These are phyloP conservation scores for Ophion ventricosus DNA, from an alignment of 2,888 invertebrate genomes.

Conservation along the genomic window DNA sequence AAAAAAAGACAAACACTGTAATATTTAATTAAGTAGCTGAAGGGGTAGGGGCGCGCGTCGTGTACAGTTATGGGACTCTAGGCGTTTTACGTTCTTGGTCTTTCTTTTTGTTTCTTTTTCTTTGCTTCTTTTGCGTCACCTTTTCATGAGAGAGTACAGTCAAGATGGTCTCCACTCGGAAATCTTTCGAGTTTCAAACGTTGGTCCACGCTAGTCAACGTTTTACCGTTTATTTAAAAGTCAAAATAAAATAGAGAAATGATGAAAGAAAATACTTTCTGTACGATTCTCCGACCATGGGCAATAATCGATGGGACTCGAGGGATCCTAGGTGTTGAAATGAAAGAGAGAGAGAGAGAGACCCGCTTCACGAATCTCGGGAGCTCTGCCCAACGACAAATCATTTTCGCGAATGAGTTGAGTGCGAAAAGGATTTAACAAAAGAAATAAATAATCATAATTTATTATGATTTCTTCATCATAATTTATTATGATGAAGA, in stretches of 20 bases:
- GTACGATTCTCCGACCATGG: slow-evolving; percentile 31
- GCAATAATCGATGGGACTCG: slow-evolving; percentile 45
- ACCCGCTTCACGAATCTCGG: neutral
- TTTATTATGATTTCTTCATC: too few species aligned
- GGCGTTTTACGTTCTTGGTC: slow-evolving; percentile 23
- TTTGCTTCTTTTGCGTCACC: slow-evolving; percentile 21
- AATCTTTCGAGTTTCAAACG: slow-evolving; percentile 50
- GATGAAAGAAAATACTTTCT: slow-evolving; percentile 1
- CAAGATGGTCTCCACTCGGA: slow-evolving; percentile 42
- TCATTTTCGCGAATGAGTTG: neutral
- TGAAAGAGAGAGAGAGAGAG: neutral
- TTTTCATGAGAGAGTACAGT: slow-evolving; percentile 38
- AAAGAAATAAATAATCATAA: too few species aligned
- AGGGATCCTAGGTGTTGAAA: neutral
- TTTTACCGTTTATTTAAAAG: slow-evolving; percentile 59
- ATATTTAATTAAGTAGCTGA: slow-evolving; percentile 75
- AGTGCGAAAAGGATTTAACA: neutral
- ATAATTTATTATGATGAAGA: too few species aligned
- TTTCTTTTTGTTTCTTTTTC: slow-evolving; percentile 31
- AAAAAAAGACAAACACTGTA: slow-evolving; percentile 75
- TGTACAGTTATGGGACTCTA: slow-evolving; percentile 72
- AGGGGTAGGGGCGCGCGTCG: slow-evolving; percentile 68
- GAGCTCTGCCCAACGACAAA: neutral
- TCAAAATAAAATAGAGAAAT: neutral
- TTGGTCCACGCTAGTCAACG: slow-evolving; percentile 65